A percentile compares a stretch with the other conserved stretches of the same genome.
Evolutionary conservation across 2,113 vertebrate species (phyloP).

Genomic region (Austrofundulus limnaeus): DNA sequence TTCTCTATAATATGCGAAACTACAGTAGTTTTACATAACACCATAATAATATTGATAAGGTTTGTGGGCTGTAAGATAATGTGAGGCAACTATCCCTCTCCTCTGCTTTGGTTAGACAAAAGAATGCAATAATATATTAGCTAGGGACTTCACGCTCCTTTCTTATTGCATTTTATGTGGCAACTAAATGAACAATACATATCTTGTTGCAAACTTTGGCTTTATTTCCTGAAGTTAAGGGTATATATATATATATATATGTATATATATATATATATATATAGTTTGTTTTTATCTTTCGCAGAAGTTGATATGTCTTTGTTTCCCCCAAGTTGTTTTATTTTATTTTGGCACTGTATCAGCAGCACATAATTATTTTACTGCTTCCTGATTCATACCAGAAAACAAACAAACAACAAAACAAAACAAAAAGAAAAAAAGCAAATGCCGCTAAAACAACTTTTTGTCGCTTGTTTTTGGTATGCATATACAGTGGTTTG

Average conservation of each 20-base stretch:
- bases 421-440: no score
- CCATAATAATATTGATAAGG: constrained; percentile 2
- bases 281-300: constrained; percentile 3
- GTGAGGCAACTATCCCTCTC: neutral
- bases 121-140: neutral
- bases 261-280: no score
- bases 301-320: neutral
- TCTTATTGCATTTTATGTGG: neutral
- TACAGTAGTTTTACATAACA: constrained; percentile 2
- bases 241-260: no score
- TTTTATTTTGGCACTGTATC: neutral
- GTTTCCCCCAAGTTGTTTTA: neutral
- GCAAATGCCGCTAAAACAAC: no score
- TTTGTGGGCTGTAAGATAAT: constrained; percentile 7
- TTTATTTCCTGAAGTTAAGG: neutral
- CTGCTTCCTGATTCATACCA: neutral
- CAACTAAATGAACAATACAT: neutral
- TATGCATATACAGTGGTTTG: no score
- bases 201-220: neutral
- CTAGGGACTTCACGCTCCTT: neutral
- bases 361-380: neutral
- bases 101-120: constrained; percentile 20
- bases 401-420: no score
- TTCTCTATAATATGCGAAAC: constrained; percentile 16
- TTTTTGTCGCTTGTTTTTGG: no score